Base-by-base conservation (phyloP, 2,113 vertebrate genomes). In the Equus przewalskii region DNA sequence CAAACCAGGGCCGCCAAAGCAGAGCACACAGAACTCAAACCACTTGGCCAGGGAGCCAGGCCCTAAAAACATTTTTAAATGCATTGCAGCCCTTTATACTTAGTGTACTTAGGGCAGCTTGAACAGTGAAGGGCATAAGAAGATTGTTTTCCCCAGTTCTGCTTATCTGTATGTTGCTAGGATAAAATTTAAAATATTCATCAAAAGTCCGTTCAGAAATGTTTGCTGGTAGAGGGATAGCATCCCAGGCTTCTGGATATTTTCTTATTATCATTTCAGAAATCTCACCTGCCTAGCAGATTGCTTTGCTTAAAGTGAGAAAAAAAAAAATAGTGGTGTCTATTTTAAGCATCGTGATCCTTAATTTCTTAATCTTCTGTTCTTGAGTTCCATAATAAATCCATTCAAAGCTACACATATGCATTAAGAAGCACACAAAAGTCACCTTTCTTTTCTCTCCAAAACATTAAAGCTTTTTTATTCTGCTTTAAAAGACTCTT, bases 331-430 rank as follows among this genome's bases (percentile, higher is more conserved):
- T 19, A 69, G n/a, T 95, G 60, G 16, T 96, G 28, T 95, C 98
- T 98, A 98, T 98, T 98, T 98, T 98, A 98, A 97, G 97, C 94
- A 98, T 91, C 80, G 81, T 28, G 95, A 97, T 93, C 65, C 95
- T 98, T 97, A 98, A 98, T 98, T 98, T 98, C 95, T 98, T 95
- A 96, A 98, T 98, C 92, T 98, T 96, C 92, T 95, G 94, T 97
- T 97, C 97, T 91, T 92, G 62, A 91, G 62, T 94, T 98, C 92
- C 97, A 89, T 97, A 97, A 97, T 96, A 96, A 97, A 98, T 94
- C 88, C 88, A 96, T 96, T 97, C 98, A 95, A 97, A 97, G 92
- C 90, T 83, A 93, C 91, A 96, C 90, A 97, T 91, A 83, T 96
- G 97, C 94, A 97, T 97, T 95, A 97, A 98, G 92, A 96, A 97